Evolutionary conservation across 2,797 vertebrate species (phyloP), one percentile per base, ranked within the genome.

Genomic region (Microchirus variegatus): DNA sequence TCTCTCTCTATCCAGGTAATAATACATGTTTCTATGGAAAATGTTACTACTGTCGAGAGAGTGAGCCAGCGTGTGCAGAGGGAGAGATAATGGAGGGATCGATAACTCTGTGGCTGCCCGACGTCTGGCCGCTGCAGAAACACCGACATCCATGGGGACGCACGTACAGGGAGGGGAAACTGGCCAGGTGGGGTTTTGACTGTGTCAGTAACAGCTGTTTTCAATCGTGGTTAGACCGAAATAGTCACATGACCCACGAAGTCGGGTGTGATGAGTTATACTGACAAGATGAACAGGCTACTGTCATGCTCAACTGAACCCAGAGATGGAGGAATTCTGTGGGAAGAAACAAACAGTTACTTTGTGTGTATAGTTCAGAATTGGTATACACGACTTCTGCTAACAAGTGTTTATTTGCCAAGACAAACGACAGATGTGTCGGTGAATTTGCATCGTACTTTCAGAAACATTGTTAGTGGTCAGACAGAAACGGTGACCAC

Each of bases 21-120:
- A 98, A 96, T 76, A 96, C 95, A 0, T 99, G 98, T 70, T 99
- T 99, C 92, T 99, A 98, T 46, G 98, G 97, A 37, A 99, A 99
- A 88, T 99, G 98, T 83, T 99, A 99, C 73, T 99, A 99, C 78
- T 99, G 98, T 75, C 93, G 97, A 42, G 97, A 99, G 76, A 97
- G 94, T 1, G 98, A 99, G 84, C 97, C 98, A 1, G 98, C 98
- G 0, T 99, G 98, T 87, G 98, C 96, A 0, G 95, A 96, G 0
- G 95, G 94, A 3, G 96, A 98, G 73, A 63, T 91, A 10, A 98
- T 98, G 96, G 97, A 99, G 83, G 98, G 98, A 0, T 97, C 97
- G 0, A 85, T 99, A 57, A 99, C 96, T 0, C 93, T 99, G 11
- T 99, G 98, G 98, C 94, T 99, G 16, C 97, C 98, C 0, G 98